phyloP scores from a whole-genome alignment of 2,113 vertebrate species.

The Theristicus caerulescens region DNA sequence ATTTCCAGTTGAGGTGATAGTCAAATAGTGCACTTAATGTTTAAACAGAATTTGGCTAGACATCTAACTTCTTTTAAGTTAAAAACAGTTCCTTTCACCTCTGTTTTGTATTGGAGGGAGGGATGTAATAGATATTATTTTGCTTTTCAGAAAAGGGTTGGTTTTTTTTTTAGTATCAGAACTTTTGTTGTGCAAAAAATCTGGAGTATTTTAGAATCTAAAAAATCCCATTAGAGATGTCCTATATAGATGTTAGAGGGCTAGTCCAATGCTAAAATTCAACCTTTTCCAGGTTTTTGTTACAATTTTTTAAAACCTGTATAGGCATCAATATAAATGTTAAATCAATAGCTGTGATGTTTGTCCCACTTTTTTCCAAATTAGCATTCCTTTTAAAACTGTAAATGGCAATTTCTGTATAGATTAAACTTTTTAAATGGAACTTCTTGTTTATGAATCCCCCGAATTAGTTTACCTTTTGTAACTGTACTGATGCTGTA shows the following conservation, averaged over 20 bases:
- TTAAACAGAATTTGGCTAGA: constrained; percentile 30
- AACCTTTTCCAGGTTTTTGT: neutral
- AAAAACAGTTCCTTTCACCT: neutral
- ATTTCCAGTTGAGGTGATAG: constrained; percentile 45
- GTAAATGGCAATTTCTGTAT: neutral
- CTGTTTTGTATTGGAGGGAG: constrained; percentile 6
- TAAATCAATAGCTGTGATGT: neutral
- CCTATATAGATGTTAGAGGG: neutral
- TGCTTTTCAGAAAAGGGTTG: neutral
- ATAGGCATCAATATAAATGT: neutral
- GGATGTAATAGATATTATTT: neutral
- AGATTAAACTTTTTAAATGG: neutral
- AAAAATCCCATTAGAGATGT: neutral
- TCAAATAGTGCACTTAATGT: constrained; percentile 43
- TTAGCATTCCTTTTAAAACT: neutral
- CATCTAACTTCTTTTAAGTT: neutral
- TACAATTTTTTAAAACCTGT: neutral
- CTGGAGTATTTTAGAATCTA: neutral
- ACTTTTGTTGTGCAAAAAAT: neutral
- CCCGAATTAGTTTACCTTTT: neutral
- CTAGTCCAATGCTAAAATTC: neutral
- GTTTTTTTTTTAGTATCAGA: neutral
- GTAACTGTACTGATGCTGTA: neutral
- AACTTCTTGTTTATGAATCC: neutral
- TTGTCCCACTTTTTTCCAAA: neutral